A percentile compares a stretch with the other conserved stretches of the same genome.
Evolutionary conservation across 1,140 invertebrate genomes (phyloP).

Genomic region (Harpegnathos saltator): DNA sequence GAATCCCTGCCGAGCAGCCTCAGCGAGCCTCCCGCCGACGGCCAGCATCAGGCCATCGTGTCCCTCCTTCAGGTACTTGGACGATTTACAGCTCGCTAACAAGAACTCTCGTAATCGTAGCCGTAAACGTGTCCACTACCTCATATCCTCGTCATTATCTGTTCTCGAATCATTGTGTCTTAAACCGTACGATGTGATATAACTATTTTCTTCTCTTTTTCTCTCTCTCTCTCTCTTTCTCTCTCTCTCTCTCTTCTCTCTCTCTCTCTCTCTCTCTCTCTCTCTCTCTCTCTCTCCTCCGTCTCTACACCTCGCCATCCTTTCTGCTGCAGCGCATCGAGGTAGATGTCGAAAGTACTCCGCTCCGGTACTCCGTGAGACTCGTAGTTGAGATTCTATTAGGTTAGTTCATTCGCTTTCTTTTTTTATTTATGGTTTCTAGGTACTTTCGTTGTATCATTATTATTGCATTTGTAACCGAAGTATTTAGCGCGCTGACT

Average conservation of each 20-base stretch:
- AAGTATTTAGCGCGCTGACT: conserved; percentile 56
- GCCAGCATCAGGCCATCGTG: conserved; percentile 89
- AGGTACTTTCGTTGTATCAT: conserved; percentile 65
- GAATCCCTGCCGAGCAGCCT: conserved; percentile 92
- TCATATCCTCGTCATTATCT: conserved; percentile 44
- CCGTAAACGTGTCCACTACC: conserved; percentile 80
- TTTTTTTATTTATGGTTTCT: conserved; percentile 66
- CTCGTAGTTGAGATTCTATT: not conserved
- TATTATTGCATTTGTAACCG: conserved; percentile 55
- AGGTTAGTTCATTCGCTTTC: not conserved
- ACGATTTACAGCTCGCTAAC: conserved; percentile 82
- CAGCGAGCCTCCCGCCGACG: conserved; percentile 87
- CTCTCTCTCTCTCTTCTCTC: conserved; percentile 19
- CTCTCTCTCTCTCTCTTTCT: conserved; percentile 44
- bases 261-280: not conserved
- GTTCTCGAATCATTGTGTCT: not conserved
- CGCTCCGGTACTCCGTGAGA: conserved; percentile 12
- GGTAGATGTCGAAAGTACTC: conserved; percentile 6
- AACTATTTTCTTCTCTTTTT: conserved; percentile 62
- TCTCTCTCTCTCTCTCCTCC: conserved; percentile 14
- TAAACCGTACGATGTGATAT: not conserved
- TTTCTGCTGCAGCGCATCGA: not conserved
- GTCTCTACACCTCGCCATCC: not conserved
- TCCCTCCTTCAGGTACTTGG: conserved; percentile 88
- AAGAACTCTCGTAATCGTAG: conserved; percentile 78